Percentiles rank a stretch among this genome's conserved stretches.
Conservation (phyloP, 2,888 invertebrate genomes). For the Brassicogethes aeneus region DNA sequence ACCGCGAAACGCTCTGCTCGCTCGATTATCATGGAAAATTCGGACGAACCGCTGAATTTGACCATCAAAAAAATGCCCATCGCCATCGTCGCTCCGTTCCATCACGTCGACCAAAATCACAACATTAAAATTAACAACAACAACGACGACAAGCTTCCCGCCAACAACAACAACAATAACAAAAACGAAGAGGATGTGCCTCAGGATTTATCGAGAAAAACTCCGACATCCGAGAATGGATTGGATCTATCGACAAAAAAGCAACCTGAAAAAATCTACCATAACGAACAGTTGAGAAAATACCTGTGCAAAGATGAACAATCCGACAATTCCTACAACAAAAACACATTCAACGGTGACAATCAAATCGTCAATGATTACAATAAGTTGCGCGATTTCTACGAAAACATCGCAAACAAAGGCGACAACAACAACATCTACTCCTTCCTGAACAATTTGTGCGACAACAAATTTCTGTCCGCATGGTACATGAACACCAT, state of each 20-base stretch:
- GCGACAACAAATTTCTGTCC: slow-evolving; percentile 41
- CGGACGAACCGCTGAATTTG: slow-evolving; percentile 43
- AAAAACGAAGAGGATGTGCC: slow-evolving; percentile 31
- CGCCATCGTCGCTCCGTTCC: slow-evolving; percentile 46
- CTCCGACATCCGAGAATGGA: slow-evolving; percentile 17
- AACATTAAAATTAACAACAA: slow-evolving; percentile 21
- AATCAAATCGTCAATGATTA: slow-evolving; percentile 30
- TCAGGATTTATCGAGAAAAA: slow-evolving; percentile 36
- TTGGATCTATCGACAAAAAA: slow-evolving; percentile 22
- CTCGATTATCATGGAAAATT: slow-evolving; percentile 30
- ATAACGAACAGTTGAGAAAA: slow-evolving; percentile 31
- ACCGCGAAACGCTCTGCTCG: background rate
- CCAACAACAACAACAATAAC: slow-evolving; percentile 15
- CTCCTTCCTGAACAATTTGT: slow-evolving; percentile 38
- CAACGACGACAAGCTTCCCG: slow-evolving; percentile 8
- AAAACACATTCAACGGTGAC: slow-evolving; percentile 35
- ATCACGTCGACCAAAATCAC: slow-evolving; percentile 22
- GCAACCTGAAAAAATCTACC: slow-evolving; percentile 18
- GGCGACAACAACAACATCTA: slow-evolving; percentile 30
- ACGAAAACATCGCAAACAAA: slow-evolving; percentile 20
- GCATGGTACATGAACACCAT: slow-evolving; percentile 43
- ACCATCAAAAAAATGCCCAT: slow-evolving; percentile 46
- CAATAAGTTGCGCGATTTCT: slow-evolving; percentile 29
- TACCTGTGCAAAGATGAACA: slow-evolving; percentile 34
- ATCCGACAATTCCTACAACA: slow-evolving; percentile 37